These are phyloP conservation scores for Miopithecus talapoin DNA, from an alignment of 2,797 vertebrate genomes.

Conservation along the genomic window DNA sequence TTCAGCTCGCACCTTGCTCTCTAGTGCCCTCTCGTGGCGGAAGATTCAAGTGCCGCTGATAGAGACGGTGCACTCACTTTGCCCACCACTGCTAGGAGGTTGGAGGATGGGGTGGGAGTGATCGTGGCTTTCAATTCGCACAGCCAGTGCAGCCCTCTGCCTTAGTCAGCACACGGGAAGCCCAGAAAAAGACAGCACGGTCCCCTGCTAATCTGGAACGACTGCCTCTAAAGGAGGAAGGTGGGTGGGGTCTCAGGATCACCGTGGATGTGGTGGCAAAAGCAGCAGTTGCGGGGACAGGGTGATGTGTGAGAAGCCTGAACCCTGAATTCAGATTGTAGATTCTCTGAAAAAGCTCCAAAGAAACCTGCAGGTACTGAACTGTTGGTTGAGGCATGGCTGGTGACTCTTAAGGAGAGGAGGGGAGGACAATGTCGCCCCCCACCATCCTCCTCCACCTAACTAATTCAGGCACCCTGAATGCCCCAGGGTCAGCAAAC, in stretches of 20 bases:
- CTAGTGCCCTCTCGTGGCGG: neutral
- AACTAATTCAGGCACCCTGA: neutral
- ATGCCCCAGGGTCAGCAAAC: neutral
- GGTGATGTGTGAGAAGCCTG: neutral
- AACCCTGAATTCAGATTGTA: neutral
- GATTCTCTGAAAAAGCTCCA: neutral
- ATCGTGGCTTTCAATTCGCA: neutral
- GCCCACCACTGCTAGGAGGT: neutral
- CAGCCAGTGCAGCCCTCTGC: neutral
- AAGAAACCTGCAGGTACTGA: neutral
- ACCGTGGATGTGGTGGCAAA: too few species aligned
- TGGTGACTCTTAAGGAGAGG: neutral
- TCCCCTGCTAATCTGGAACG: neutral
- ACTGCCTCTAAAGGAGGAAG: neutral
- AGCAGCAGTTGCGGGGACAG: neutral
- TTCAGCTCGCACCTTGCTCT: neutral
- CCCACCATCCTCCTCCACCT: too few species aligned
- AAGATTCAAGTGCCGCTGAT: neutral
- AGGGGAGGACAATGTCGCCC: neutral
- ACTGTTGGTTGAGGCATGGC: neutral
- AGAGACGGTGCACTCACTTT: neutral
- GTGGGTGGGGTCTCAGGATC: neutral
- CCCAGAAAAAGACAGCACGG: neutral
- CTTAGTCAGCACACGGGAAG: neutral
- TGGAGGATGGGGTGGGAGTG: neutral